These are phyloP conservation scores for Astyanax mexicanus DNA, from an alignment of 2,797 vertebrate genomes.

Conservation along the genomic window DNA sequence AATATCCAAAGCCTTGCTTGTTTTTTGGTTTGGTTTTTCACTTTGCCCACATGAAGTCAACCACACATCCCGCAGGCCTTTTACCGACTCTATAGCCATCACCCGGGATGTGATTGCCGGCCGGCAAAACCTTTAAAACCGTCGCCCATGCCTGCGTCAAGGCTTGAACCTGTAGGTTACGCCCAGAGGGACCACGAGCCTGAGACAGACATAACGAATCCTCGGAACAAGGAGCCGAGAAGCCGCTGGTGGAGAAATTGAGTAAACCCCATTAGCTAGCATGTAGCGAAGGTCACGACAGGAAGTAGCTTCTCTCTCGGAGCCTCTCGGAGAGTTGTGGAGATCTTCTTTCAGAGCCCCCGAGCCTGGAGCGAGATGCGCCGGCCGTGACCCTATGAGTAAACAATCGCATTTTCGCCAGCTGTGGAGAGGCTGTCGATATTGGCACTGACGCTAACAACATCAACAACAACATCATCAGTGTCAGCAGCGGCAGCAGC, in stretches of 20 bases:
- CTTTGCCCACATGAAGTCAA: conserved; percentile 66
- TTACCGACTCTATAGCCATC: conserved; percentile 66
- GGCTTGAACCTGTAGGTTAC: conserved; percentile 61
- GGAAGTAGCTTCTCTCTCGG: conserved; percentile 27
- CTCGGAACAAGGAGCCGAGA: conserved; percentile 68
- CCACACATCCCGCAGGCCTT: conserved; percentile 66
- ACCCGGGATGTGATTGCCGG: conserved; percentile 72
- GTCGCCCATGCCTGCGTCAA: conserved; percentile 69
- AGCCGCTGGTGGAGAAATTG: conserved; percentile 55
- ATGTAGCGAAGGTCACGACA: conserved; percentile 36
- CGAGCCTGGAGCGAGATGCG: neutral
- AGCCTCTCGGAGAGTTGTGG: conserved; percentile 27
- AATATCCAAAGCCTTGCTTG: conserved; percentile 52
- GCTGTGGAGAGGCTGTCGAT: conserved; percentile 56
- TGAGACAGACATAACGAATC: conserved; percentile 53
- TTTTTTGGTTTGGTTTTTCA: conserved; percentile 68
- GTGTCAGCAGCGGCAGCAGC: no score
- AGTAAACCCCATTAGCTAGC: conserved; percentile 47
- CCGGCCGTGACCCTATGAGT: neutral
- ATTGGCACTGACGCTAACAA: conserved; percentile 12
- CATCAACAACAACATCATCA: conserved; percentile 66
- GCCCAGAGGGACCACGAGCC: conserved; percentile 64
- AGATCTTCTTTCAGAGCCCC: conserved; percentile 17
- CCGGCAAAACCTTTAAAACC: conserved; percentile 70
- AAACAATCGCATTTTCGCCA: neutral